Percentiles rank a stretch among this genome's conserved stretches.
Conservation (phyloP, 2,113 vertebrate species). For the Ia io region DNA sequence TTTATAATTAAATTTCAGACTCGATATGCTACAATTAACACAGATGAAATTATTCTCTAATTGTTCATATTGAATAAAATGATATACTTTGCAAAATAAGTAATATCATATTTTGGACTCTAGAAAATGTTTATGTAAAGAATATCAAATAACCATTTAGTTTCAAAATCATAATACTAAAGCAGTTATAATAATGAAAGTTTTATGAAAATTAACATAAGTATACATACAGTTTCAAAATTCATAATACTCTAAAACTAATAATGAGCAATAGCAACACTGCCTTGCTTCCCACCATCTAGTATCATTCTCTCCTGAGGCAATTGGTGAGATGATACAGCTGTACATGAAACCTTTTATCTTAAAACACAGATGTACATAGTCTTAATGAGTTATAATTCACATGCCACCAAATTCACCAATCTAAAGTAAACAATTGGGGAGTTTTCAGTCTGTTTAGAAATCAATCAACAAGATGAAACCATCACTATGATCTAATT, state of each 20-base stretch:
- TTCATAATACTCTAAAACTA: not conserved
- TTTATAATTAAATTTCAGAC: not conserved
- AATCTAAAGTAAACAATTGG: not conserved
- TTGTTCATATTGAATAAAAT: not conserved
- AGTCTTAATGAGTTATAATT: not conserved
- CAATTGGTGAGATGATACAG: not conserved
- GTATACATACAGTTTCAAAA: not conserved
- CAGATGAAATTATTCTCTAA: not conserved
- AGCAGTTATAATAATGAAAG: not conserved
- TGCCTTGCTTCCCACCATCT: not conserved
- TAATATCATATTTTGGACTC: not conserved
- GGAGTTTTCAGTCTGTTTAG: not conserved
- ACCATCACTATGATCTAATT: not conserved
- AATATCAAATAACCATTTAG: not conserved
- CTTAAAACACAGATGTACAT: not conserved
- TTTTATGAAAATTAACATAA: not conserved
- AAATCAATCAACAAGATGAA: not conserved
- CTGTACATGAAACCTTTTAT: not conserved
- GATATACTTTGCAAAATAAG: not conserved
- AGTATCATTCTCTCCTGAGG: not conserved
- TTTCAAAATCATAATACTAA: not conserved
- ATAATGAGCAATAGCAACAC: not conserved
- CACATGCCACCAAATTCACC: not conserved
- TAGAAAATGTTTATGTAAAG: not conserved
- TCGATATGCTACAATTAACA: not conserved